Percentiles rank a stretch among this genome's conserved stretches.
Conservation (phyloP, 2,888 invertebrate species). For the Peribatodes rhomboidaria region DNA sequence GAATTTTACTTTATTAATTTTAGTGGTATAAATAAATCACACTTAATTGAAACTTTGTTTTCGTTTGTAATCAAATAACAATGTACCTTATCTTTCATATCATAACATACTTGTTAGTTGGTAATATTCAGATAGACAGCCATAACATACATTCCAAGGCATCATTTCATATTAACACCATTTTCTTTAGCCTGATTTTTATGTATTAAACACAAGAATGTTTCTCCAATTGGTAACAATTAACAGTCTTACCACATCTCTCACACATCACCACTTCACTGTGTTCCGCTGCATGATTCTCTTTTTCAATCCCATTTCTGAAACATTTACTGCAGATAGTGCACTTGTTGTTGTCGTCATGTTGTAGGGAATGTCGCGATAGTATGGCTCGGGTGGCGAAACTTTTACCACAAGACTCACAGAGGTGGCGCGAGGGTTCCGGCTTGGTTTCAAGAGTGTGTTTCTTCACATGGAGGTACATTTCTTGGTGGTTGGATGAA, state of each 20-base stretch:
- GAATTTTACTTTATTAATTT: slow-evolving; percentile 34
- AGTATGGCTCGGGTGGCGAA: slow-evolving; percentile 70
- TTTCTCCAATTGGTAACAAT: slow-evolving; percentile 56
- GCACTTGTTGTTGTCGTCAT: slow-evolving; percentile 59
- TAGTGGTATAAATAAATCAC: slow-evolving; percentile 40
- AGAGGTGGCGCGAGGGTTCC: slow-evolving; percentile 67
- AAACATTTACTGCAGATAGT: slow-evolving; percentile 64
- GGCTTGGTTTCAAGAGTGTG: slow-evolving; percentile 67
- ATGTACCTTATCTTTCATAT: background rate
- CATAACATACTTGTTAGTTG: background rate
- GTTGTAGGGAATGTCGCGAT: slow-evolving; percentile 66
- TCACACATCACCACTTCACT: slow-evolving; percentile 74
- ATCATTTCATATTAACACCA: too few relatives aligned
- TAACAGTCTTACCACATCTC: slow-evolving; percentile 70
- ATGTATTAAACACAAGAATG: slow-evolving; percentile 61
- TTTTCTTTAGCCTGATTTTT: too few relatives aligned
- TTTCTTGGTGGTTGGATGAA: slow-evolving; percentile 84
- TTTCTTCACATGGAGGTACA: slow-evolving; percentile 86
- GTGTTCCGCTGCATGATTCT: slow-evolving; percentile 66
- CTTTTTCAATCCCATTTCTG: slow-evolving; percentile 53
- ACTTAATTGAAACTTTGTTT: background rate
- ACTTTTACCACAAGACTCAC: slow-evolving; percentile 78
- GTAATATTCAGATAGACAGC: too few relatives aligned
- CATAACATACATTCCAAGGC: too few relatives aligned
- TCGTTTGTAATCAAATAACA: background rate